Base-by-base conservation (phyloP, 1,140 invertebrate species). In the Drosophila navojoa region DNA sequence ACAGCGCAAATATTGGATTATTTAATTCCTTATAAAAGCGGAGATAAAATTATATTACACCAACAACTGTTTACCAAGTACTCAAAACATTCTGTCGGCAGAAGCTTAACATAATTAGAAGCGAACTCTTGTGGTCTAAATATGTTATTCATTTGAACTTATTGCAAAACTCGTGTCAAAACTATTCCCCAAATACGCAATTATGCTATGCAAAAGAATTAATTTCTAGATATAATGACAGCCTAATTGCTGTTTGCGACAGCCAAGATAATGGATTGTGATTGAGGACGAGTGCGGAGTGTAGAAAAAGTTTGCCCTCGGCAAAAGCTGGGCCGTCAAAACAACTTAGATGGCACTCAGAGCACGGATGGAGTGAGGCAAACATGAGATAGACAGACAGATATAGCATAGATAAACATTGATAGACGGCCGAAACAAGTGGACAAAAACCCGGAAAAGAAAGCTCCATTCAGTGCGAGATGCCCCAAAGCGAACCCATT, bases 291-390 rank as follows among this genome's bases (percentile, higher is more conserved):
- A 32, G 68, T 53, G 5, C 5, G 6, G n/a, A 25, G 5, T 9
- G 27, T 22, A 22, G 11, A 19, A 49, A 47, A 60, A 32, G 44
- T 60, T 60, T 15, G 10, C 22, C 44, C 29, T 22, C 5, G 44
- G 29, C 22, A 42, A 53, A 58, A 61, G 38, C 15, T 54, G 38
- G 19, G 53, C 42, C 35, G 60, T 63, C 60, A 71, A 55, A 71
- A 71, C 52, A 63, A 53, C 53, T 71, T 71, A 64, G 53, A 71
- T 60, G 57, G 68, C 52, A 11, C 32, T n/a, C 22, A 53, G 40
- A 53, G 52, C 44, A 22, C 45, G 35, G 47, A 22, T 32, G 13
- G 11, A 42, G 25, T 40, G 15, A 16, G 47, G 6, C 11, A 60
- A 61, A 44, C 22, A 29, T 27, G 27, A 47, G 22, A 38, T 49